These are phyloP conservation scores for Oceanites oceanicus DNA, from an alignment of 2,113 vertebrate genomes.

Conservation along the genomic window DNA sequence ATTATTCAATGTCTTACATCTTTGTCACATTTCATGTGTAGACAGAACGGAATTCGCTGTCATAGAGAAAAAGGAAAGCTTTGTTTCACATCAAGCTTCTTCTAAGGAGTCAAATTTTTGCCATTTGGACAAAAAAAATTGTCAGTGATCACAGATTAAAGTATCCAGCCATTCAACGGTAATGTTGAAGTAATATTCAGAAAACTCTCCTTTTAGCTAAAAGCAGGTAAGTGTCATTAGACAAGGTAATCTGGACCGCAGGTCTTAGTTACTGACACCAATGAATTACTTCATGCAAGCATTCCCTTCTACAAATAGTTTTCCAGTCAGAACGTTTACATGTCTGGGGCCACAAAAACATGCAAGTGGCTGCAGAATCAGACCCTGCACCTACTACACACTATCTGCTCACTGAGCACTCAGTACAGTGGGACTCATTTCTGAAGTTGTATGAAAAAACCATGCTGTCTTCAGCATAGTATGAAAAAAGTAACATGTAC, in stretches of 20 bases:
- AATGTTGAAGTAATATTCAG: neutral
- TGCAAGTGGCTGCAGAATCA: rapidly evolving
- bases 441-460: neutral
- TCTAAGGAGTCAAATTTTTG: neutral
- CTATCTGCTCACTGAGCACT: neutral
- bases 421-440: neutral
- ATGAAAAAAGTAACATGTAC: neutral
- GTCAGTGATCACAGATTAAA: neutral
- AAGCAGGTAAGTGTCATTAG: neutral
- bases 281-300: neutral
- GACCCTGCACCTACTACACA: rapidly evolving
- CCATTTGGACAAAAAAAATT: neutral
- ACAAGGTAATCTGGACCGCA: neutral
- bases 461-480: rapidly evolving
- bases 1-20: neutral
- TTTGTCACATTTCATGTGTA: neutral
- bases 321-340: neutral
- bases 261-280: neutral
- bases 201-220: neutral
- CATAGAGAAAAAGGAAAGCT: neutral
- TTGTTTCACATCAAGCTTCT: neutral
- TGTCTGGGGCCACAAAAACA: neutral
- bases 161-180: neutral
- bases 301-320: neutral
- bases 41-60: neutral